Conservation (phyloP, 2,113 vertebrate species). For the Willisornis vidua region DNA sequence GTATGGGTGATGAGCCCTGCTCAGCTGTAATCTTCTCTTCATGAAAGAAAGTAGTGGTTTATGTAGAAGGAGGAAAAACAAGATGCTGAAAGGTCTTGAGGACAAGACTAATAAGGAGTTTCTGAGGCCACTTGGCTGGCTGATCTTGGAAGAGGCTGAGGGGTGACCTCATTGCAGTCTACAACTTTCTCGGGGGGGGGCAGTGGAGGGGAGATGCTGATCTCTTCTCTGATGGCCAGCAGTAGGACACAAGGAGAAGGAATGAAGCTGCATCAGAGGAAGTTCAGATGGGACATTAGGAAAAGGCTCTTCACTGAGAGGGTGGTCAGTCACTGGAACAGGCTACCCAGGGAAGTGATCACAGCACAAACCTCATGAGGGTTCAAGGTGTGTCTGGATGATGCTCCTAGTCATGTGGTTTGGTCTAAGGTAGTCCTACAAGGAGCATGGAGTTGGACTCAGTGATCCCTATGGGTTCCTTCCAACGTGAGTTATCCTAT, state of each 20-base stretch:
- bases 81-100: background rate
- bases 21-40: background rate
- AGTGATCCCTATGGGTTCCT: background rate
- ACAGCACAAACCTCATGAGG: background rate
- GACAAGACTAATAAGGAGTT: accelerated
- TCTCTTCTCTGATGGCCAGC: background rate
- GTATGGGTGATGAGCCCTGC: background rate
- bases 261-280: background rate
- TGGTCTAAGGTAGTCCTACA: background rate
- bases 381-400: background rate
- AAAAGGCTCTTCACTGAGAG: background rate
- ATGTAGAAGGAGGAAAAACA: background rate
- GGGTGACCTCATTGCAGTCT: background rate
- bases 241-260: background rate
- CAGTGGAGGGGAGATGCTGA: background rate
- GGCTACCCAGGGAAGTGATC: background rate
- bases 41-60: background rate
- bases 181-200: background rate
- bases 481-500: background rate
- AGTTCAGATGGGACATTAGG: background rate
- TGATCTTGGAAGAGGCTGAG: background rate
- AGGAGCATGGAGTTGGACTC: background rate
- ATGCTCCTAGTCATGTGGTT: background rate
- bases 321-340: background rate
- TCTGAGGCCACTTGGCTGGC: background rate